Evolutionary conservation across 2,888 invertebrate genomes (phyloP).

Genomic region (Pantelozetes paolii): DNA sequence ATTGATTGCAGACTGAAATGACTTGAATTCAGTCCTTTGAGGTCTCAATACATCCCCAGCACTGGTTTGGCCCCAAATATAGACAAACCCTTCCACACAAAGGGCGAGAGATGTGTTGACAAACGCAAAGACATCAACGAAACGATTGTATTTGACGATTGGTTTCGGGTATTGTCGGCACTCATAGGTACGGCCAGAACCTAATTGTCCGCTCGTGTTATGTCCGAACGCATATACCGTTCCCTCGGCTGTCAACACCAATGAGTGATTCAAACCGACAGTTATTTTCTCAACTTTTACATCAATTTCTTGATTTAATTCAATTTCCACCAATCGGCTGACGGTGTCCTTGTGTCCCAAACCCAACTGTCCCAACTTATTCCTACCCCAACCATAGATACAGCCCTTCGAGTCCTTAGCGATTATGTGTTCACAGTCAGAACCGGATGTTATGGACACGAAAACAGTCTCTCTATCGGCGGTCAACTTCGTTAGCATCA

Average conservation of each 20-base stretch:
- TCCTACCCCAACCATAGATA: not conserved
- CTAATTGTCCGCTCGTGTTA: not conserved
- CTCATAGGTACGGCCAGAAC: not conserved
- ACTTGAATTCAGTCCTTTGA: not conserved
- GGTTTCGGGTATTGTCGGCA: not conserved
- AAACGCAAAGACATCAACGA: not conserved
- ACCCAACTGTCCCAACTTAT: not conserved
- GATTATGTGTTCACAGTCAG: too few relatives aligned
- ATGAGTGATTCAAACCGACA: not conserved
- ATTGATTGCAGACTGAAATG: not conserved
- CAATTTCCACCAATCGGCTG: not conserved
- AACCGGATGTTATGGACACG: too few relatives aligned
- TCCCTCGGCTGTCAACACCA: not conserved
- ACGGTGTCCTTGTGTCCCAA: not conserved
- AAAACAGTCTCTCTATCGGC: too few relatives aligned
- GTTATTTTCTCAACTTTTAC: not conserved
- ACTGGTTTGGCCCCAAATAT: constrained; percentile 5
- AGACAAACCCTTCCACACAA: not conserved
- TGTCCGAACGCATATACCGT: not conserved
- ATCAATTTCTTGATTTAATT: not conserved
- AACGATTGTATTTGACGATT: not conserved
- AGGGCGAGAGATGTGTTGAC: not conserved
- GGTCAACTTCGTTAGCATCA: too few relatives aligned
- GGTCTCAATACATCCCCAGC: not conserved
- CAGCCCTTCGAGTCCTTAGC: too few relatives aligned